A percentile compares a stretch with the other conserved stretches of the same genome.
These are phyloP conservation scores for Malthinus seriepunctatus DNA, from an alignment of 2,888 invertebrate species.

Conservation along the genomic window DNA sequence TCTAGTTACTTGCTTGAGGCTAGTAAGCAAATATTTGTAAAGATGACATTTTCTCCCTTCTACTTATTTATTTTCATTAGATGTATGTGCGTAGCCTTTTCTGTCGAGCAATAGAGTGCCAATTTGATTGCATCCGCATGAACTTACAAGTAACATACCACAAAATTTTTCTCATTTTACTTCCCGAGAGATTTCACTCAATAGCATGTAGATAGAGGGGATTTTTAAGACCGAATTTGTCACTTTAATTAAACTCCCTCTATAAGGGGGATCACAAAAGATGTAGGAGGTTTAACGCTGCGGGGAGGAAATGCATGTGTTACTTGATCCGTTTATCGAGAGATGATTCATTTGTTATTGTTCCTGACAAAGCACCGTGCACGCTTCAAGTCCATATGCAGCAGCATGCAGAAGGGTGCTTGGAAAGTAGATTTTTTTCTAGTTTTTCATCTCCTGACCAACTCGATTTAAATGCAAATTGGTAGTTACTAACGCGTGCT, in stretches of 20 bases:
- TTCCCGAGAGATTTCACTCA: constrained; percentile 58
- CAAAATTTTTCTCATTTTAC: constrained; percentile 51
- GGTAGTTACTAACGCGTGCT: constrained; percentile 39
- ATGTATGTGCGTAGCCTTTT: not conserved
- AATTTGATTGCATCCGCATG: constrained; percentile 20
- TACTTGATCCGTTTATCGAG: constrained; percentile 52
- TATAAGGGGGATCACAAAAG: constrained; percentile 48
- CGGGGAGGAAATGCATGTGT: constrained; percentile 57
- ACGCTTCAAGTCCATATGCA: constrained; percentile 34
- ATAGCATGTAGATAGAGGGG: constrained; percentile 56
- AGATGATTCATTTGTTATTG: constrained; percentile 53
- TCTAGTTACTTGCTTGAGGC: not conserved
- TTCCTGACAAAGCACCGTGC: constrained; percentile 44
- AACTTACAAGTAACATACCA: constrained; percentile 23
- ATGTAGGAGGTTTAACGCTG: constrained; percentile 61
- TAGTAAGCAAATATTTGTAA: not conserved
- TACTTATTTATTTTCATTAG: not conserved
- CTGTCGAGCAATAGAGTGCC: constrained; percentile 1
- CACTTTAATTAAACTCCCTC: constrained; percentile 51
- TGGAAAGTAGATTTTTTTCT: constrained; percentile 18
- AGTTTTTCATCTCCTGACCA: constrained; percentile 27
- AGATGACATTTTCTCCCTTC: constrained; percentile 1
- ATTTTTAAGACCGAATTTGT: constrained; percentile 50
- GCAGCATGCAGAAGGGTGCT: constrained; percentile 43
- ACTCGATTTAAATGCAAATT: constrained; percentile 49